Base-by-base conservation (phyloP, 2,888 invertebrate species). In the Xestia ashworthii region DNA sequence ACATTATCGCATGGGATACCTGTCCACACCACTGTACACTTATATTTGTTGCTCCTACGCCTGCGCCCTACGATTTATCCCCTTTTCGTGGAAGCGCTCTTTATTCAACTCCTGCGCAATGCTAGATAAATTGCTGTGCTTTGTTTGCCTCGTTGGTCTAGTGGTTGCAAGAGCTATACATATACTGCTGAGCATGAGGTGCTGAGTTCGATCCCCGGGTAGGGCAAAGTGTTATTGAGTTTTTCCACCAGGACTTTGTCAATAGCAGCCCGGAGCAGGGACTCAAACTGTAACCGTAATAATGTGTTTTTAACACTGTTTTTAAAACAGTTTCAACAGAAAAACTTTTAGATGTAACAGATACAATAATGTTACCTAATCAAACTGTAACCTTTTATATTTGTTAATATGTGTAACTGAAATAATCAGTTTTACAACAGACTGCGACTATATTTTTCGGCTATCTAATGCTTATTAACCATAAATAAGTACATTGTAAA, bases 41-140 rank as follows among this genome's bases (percentile, higher is more conserved):
- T 85, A 84, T 85, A 87, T 83, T 78, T 76, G 66, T 78, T 65
- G 87, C 86, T 78, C 84, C 82, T 65, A 81, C 74, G 22, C 71
- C 66, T 44, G 71, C 46, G 38, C 73, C 19, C 19, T 74, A 46
- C 62, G 12, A 81, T 83, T 78, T 76, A 84, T 84, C 38, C 67
- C 73, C 44, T 38, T 32, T 65, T 79, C 67, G 74, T 67, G 50
- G 25, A 53, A 70, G 3, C 38, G 66, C 71, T 58, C 66, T 85
- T 81, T 84, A 76, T 82, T 81, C 71, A 32, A 71, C 72, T 81
- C 71, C 32, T 71, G 78, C 74, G 76, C 74, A 71, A 14, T 69
- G 60, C 4, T 3, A 25, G 38, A 50, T 48, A 66, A 72, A 62
- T 83, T 11, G 12, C 41, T 11, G 11, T 38, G 69, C n/a, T 58